phyloP scores from a whole-genome alignment of 2,797 vertebrate genomes.

The Notolepis coatsorum region DNA sequence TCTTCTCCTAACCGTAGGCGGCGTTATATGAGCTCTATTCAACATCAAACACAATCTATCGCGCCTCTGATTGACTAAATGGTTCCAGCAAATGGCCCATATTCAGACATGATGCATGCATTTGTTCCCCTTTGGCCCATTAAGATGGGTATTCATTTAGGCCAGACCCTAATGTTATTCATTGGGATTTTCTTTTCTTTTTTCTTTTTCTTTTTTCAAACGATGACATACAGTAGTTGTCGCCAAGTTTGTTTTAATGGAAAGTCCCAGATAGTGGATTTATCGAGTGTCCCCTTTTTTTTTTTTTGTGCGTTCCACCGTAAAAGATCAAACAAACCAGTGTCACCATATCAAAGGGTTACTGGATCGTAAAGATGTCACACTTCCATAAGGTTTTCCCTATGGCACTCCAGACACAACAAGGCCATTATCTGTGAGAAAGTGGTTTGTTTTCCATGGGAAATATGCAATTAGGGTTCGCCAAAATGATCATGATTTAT shows the following conservation, averaged over 20 bases:
- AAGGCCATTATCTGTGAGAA: slow-evolving; percentile 33
- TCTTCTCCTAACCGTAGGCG: background rate
- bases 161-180: background rate
- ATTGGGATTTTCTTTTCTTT: no score
- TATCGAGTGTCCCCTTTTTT: slow-evolving; percentile 3
- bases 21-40: background rate
- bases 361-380: slow-evolving; percentile 35
- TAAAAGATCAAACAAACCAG: slow-evolving; percentile 49
- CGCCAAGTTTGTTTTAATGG: background rate
- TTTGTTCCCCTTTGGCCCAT: background rate
- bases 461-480: slow-evolving; percentile 23
- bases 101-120: slow-evolving; percentile 4
- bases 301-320: slow-evolving; percentile 22
- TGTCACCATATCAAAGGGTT: slow-evolving; percentile 42
- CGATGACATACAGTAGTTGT: slow-evolving; percentile 24
- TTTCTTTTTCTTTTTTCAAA: no score
- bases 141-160: background rate
- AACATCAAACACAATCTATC: background rate
- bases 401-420: slow-evolving; percentile 6
- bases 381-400: slow-evolving; percentile 11
- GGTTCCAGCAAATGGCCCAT: background rate
- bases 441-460: slow-evolving; percentile 16
- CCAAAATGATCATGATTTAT: slow-evolving; percentile 5
- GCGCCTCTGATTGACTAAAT: background rate
- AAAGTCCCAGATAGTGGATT: background rate